Base-by-base conservation (phyloP, 2,888 invertebrate species). In the Caenorhabditis parvicauda region DNA sequence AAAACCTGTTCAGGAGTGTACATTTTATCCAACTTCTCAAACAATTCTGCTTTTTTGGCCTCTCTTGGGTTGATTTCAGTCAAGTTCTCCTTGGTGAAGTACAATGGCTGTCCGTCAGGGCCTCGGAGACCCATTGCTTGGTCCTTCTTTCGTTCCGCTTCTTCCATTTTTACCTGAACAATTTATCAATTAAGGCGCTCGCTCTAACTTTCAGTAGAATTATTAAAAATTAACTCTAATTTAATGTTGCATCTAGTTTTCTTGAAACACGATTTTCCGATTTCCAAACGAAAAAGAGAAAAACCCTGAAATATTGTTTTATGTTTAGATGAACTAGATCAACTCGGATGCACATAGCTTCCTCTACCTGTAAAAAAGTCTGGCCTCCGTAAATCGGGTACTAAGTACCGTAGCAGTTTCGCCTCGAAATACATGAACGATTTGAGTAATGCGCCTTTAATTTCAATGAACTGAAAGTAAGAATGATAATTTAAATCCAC, bases 1-100 rank as follows among this genome's bases (percentile, higher is more conserved):
- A n/a, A n/a, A n/a, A 48, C 24, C 64, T 76, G 76, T 4, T 64
- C 50, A 5, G 38, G 41, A 3, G 67, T 64, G 53, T 67, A 75
- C 9, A 58, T 71, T 28, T 51, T 49, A 19, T 72, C 63, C 2
- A 77, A 56, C 12, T 44, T 28, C 25, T 77, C 75, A 35, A 71
- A 69, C 9, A 63, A 44, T 21, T 74, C 70, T 19, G 75, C 67
- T 17, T 69, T 74, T 21, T 69, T 71, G 4, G 59, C 61, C 45
- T 74, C 67, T 9, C 54, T 29, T 4, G 54, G 59, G 21, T 54
- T 50, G 3, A 52, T 44, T 38, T 58, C 59, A 12, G 67, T 72
- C 0, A 72, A 59, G 50, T 76, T 77, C 44, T 75, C 55, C 42
- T 74, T 75, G 0, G 73, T 72, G 39, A 75, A 74, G 46, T 74